phyloP scores from a whole-genome alignment of 2,113 vertebrate genomes.

The Campylorhamphus procurvoides region DNA sequence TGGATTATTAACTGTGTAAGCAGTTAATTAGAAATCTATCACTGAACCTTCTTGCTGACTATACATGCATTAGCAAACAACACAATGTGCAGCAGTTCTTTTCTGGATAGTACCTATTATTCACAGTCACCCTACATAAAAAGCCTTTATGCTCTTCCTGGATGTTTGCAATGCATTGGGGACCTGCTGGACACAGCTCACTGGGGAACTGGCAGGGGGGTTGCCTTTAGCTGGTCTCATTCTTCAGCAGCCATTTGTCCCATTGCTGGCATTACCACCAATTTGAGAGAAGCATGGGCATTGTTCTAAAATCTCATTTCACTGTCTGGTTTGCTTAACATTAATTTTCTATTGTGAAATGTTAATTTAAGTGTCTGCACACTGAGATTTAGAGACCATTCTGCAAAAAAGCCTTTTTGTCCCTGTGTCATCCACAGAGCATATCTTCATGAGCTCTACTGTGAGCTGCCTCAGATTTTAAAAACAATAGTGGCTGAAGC shows the following conservation, averaged over 20 bases:
- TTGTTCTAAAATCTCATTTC: not conserved
- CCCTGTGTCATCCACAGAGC: not conserved
- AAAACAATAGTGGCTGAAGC: not conserved
- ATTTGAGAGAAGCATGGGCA: not conserved
- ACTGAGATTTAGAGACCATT: not conserved
- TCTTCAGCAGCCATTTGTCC: not conserved
- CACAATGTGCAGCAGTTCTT: not conserved
- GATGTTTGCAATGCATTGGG: not conserved
- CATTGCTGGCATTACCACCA: not conserved
- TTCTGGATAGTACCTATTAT: not conserved
- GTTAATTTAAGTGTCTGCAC: not conserved
- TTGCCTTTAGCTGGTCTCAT: not conserved
- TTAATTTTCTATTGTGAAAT: not conserved
- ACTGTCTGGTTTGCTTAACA: not conserved
- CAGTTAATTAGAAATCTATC: not conserved
- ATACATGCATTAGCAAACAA: not conserved
- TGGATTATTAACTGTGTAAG: not conserved
- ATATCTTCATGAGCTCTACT: not conserved
- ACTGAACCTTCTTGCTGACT: not conserved
- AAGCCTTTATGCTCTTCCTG: not conserved
- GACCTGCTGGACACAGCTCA: not conserved
- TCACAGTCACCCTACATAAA: constrained; percentile 14
- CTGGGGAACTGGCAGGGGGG: not conserved
- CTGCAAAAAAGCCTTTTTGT: not conserved
- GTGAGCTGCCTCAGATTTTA: not conserved